Percentiles rank a stretch among this genome's conserved stretches.
Evolutionary conservation across 2,888 invertebrate genomes (phyloP).

Genomic region (Drosophila nr. fundita): DNA sequence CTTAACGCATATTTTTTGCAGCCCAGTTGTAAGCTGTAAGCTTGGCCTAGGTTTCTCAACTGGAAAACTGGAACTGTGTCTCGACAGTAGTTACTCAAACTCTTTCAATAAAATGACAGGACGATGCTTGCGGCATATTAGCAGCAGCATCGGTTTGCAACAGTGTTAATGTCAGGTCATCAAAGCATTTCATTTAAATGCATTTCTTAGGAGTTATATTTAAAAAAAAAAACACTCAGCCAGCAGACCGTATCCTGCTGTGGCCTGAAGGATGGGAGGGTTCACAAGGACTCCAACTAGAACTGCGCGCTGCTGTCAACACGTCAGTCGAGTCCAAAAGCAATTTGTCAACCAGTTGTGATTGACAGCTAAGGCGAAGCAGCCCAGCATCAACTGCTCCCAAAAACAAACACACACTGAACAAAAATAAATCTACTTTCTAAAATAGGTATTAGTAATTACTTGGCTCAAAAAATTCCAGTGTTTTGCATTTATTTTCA

Average conservation of each 20-base stretch:
- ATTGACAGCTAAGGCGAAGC: slow-evolving; percentile 73
- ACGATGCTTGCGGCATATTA: slow-evolving; percentile 1
- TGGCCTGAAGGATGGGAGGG: neutral
- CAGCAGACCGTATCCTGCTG: slow-evolving; percentile 7
- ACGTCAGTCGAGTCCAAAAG: slow-evolving; percentile 73
- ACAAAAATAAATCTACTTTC: too few relatives aligned
- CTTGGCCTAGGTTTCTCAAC: slow-evolving; percentile 56
- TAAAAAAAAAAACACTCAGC: slow-evolving; percentile 28
- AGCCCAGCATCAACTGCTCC: slow-evolving; percentile 44
- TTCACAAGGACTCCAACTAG: neutral
- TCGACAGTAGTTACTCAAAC: slow-evolving; percentile 22
- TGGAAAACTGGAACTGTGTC: slow-evolving; percentile 57
- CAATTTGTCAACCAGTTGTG: slow-evolving; percentile 79
- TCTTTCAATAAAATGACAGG: neutral
- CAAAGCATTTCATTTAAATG: slow-evolving; percentile 44
- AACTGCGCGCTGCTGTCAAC: slow-evolving; percentile 53
- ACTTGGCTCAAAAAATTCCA: neutral
- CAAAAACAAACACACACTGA: slow-evolving; percentile 21
- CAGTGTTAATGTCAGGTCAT: slow-evolving; percentile 21
- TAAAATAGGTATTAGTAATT: too few relatives aligned
- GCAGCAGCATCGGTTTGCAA: slow-evolving; percentile 7
- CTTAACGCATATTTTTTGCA: slow-evolving; percentile 54
- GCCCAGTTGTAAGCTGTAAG: slow-evolving; percentile 10
- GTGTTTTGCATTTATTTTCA: neutral
- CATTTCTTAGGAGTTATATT: slow-evolving; percentile 38